These are phyloP conservation scores for Lates japonicus DNA, from an alignment of 2,797 vertebrate species.

Conservation along the genomic window DNA sequence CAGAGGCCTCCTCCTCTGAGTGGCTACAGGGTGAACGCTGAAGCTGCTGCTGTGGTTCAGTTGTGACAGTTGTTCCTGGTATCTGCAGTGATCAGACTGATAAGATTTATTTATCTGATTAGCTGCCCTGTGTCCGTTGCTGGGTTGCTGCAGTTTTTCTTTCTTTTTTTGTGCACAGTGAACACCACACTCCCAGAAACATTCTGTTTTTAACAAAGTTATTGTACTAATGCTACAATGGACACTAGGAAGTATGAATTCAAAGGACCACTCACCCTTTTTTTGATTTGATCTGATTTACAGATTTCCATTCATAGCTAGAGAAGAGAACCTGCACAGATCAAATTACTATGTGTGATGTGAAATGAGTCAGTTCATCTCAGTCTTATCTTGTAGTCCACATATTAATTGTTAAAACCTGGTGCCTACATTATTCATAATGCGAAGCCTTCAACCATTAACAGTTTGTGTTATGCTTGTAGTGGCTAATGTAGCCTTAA, in stretches of 20 bases:
- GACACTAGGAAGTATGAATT: background rate
- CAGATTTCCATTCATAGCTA: background rate
- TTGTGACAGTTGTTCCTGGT: conserved; percentile 21
- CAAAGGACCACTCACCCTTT: background rate
- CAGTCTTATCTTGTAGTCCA: too few species aligned
- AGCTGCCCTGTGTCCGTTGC: conserved; percentile 6
- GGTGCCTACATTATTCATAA: too few species aligned
- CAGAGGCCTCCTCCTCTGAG: conserved; percentile 22
- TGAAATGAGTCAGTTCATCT: background rate
- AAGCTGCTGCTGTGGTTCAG: conserved; percentile 23
- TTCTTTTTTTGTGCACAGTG: conserved; percentile 1
- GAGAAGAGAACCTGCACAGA: background rate
- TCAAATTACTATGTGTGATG: background rate
- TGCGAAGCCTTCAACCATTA: too few species aligned
- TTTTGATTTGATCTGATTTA: background rate
- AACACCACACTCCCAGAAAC: background rate
- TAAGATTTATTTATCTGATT: conserved; percentile 31
- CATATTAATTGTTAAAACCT: too few species aligned
- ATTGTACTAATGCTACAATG: background rate
- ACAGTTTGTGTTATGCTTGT: background rate
- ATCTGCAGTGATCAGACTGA: conserved; percentile 35
- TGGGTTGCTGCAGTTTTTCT: background rate
- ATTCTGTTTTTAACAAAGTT: conserved; percentile 2
- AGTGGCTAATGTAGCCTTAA: background rate
- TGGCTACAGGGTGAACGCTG: background rate